phyloP scores from a whole-genome alignment of 1,140 invertebrate species.

The Dreissena polymorpha region DNA sequence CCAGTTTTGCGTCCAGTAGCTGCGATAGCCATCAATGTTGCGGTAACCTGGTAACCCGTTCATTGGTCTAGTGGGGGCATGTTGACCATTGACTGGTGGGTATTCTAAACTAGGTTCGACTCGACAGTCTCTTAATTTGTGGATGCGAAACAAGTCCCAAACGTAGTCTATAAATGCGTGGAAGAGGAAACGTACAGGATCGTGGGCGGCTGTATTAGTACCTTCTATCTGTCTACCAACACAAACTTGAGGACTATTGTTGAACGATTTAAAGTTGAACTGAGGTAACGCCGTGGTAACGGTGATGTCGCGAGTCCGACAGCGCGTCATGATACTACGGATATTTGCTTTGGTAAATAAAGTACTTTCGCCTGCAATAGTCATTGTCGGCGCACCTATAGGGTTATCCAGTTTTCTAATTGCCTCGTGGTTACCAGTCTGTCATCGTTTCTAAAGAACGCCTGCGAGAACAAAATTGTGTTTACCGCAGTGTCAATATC shows the following conservation, averaged over 20 bases:
- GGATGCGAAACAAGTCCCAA: no score
- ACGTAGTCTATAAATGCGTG: no score
- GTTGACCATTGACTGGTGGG: slow-evolving; percentile 1
- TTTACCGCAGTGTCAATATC: slow-evolving; percentile 70
- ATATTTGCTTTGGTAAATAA: no score
- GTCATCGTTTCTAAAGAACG: slow-evolving; percentile 78
- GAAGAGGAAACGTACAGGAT: no score
- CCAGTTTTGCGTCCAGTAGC: no score
- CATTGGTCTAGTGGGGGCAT: slow-evolving; percentile 5
- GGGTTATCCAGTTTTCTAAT: slow-evolving; percentile 64
- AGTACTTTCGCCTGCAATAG: no score
- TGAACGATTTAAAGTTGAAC: slow-evolving; percentile 61
- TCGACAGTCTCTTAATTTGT: slow-evolving; percentile 22
- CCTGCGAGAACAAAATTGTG: slow-evolving; percentile 73
- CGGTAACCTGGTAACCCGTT: slow-evolving; percentile 11
- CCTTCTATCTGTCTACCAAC: slow-evolving; percentile 66
- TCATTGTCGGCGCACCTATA: slow-evolving; percentile 33
- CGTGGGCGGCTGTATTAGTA: no score
- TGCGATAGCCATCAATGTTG: no score
- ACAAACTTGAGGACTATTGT: slow-evolving; percentile 62
- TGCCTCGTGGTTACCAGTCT: slow-evolving; percentile 77
- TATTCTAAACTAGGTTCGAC: slow-evolving; percentile 20
- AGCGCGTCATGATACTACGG: no score
- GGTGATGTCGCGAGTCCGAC: no score
- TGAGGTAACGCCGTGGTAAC: no score